Evolutionary conservation across 2,888 invertebrate genomes (phyloP).

Genomic region (Nysson spinosus): DNA sequence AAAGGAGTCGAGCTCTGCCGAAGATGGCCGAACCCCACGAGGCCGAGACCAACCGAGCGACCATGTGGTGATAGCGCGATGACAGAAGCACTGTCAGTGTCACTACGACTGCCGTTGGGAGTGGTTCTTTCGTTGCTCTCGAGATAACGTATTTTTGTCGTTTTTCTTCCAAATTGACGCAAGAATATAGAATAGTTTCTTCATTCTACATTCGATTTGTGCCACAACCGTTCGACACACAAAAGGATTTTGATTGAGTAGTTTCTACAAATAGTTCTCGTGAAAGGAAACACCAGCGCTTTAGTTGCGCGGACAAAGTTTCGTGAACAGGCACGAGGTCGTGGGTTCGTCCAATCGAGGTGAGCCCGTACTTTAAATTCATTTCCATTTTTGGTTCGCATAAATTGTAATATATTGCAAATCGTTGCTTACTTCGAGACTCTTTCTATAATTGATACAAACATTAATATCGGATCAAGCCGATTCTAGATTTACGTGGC

Average conservation of each 20-base stretch:
- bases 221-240: no score
- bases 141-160: neutral
- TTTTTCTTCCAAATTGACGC: no score
- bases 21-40: slow-evolving; percentile 41
- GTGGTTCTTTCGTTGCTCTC: slow-evolving; percentile 21
- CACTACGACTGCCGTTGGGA: slow-evolving; percentile 65
- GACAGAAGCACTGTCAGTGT: slow-evolving; percentile 76
- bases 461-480: no score
- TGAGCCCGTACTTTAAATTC: slow-evolving; percentile 50
- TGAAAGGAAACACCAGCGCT: slow-evolving; percentile 22
- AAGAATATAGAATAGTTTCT: no score
- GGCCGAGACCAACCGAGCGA: slow-evolving; percentile 42
- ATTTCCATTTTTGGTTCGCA: slow-evolving; percentile 44
- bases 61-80: slow-evolving; percentile 71
- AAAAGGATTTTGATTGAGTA: no score
- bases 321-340: slow-evolving; percentile 47
- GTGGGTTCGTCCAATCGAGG: slow-evolving; percentile 35
- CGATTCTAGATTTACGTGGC: no score
- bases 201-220: no score
- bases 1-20: slow-evolving; percentile 49
- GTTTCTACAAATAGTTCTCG: neutral
- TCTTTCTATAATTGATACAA: no score
- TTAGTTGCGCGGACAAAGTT: no score
- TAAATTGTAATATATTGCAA: no score
- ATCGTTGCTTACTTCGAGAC: no score